Percentiles rank a stretch among this genome's conserved stretches.
Evolutionary conservation across 2,888 invertebrate species (phyloP).

Genomic region (Microplitis manilae): DNA sequence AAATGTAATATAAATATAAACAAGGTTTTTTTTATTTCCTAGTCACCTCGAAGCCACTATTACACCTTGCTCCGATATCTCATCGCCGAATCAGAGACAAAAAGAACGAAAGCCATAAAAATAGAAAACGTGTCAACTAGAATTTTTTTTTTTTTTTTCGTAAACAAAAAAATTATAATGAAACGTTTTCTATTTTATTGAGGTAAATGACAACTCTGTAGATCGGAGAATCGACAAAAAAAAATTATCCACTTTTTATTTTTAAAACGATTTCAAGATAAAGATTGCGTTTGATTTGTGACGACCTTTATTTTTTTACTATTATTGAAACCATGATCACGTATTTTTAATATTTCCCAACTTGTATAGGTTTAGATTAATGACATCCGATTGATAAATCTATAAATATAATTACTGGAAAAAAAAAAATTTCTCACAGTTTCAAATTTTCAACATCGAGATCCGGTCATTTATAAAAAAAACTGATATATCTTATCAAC

Average conservation of each 20-base stretch:
- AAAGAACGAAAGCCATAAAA: neutral
- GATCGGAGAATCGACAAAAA: neutral
- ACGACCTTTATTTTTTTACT: neutral
- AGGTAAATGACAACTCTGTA: neutral
- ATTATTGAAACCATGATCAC: neutral
- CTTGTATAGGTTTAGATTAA: neutral
- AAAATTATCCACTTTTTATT: slow-evolving; percentile 25
- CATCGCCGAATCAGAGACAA: neutral
- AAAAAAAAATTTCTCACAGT: too few species aligned
- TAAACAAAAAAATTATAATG: neutral
- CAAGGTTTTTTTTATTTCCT: neutral
- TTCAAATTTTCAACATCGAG: too few species aligned
- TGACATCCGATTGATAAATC: neutral
- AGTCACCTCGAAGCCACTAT: neutral
- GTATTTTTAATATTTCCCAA: neutral
- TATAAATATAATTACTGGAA: neutral
- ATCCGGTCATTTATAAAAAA: too few species aligned
- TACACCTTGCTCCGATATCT: neutral
- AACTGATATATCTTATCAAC: too few species aligned
- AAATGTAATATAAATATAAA: neutral
- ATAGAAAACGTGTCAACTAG: neutral
- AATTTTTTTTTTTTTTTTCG: neutral
- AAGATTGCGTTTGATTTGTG: neutral
- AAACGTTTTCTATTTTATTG: neutral
- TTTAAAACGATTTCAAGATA: neutral